Percentiles rank a stretch among this genome's conserved stretches.
Evolutionary conservation across 1,140 invertebrate species (phyloP).

Genomic region (Leptinotarsa defecta): DNA sequence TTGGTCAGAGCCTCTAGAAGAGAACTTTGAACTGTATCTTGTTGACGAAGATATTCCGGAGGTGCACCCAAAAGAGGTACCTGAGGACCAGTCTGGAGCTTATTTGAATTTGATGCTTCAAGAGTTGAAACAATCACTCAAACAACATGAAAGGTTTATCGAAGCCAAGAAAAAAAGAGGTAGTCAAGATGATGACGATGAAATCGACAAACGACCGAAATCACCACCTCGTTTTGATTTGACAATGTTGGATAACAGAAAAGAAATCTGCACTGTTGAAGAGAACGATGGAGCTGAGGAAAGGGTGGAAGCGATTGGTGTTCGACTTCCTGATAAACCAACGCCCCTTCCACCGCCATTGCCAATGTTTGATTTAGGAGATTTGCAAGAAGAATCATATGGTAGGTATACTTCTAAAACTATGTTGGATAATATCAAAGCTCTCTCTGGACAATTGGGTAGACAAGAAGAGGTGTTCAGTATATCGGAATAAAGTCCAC

Average conservation of each 20-base stretch:
- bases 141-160: slow-evolving; percentile 39
- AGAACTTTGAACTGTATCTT: slow-evolving; percentile 40
- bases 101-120: slow-evolving; percentile 39
- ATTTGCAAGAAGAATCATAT: slow-evolving; percentile 4
- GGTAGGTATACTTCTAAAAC: slow-evolving; percentile 14
- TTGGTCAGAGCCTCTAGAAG: slow-evolving; percentile 26
- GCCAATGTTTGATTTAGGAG: slow-evolving; percentile 4
- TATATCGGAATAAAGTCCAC: background rate
- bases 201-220: background rate
- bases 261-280: background rate
- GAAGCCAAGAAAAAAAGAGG: slow-evolving; percentile 35
- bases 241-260: background rate
- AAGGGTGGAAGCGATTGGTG: background rate
- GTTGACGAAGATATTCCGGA: slow-evolving; percentile 6
- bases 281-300: background rate
- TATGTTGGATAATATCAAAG: slow-evolving; percentile 35
- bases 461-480: slow-evolving; percentile 36
- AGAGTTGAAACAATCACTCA: slow-evolving; percentile 37
- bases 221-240: slow-evolving; percentile 33
- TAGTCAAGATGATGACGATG: slow-evolving; percentile 28
- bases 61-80: background rate
- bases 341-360: slow-evolving; percentile 26
- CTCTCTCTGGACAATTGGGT: slow-evolving; percentile 32
- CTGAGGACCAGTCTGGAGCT: slow-evolving; percentile 23
- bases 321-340: background rate